Percentiles rank a stretch among this genome's conserved stretches.
Conservation (phyloP, 2,113 vertebrate species). For the Percina caprodes region DNA sequence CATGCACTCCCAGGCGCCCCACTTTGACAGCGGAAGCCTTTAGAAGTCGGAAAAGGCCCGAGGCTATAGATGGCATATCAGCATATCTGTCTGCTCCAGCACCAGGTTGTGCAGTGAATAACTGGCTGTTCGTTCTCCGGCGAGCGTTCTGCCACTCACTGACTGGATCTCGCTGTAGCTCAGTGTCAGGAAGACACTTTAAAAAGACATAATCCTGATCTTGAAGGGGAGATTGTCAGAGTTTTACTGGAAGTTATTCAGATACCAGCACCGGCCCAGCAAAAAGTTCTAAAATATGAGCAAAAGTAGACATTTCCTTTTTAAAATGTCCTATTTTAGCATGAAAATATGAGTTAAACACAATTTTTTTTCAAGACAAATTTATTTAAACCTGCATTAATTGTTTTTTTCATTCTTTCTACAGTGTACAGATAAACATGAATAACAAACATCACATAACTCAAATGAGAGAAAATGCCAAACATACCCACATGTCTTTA, state of each 20-base stretch:
- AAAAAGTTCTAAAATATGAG: neutral
- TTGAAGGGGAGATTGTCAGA: neutral
- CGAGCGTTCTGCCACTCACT: conserved; percentile 33
- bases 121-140: conserved; percentile 45
- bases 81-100: conserved; percentile 78
- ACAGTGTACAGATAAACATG: no score
- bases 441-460: no score
- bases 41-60: conserved; percentile 78
- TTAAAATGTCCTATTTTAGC: neutral
- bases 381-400: neutral
- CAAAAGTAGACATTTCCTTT: neutral
- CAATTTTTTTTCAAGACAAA: neutral
- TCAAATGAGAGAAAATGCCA: no score
- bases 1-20: conserved; percentile 67
- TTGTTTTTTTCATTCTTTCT: neutral
- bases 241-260: conserved; percentile 16
- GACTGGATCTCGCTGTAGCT: conserved; percentile 26
- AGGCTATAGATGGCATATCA: conserved; percentile 79
- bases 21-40: conserved; percentile 78
- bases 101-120: conserved; percentile 61
- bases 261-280: neutral
- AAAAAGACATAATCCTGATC: conserved; percentile 40
- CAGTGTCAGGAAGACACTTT: conserved; percentile 50
- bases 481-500: no score
- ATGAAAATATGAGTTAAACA: no score